phyloP scores from a whole-genome alignment of 2,797 vertebrate species.

The Fringilla coelebs region DNA sequence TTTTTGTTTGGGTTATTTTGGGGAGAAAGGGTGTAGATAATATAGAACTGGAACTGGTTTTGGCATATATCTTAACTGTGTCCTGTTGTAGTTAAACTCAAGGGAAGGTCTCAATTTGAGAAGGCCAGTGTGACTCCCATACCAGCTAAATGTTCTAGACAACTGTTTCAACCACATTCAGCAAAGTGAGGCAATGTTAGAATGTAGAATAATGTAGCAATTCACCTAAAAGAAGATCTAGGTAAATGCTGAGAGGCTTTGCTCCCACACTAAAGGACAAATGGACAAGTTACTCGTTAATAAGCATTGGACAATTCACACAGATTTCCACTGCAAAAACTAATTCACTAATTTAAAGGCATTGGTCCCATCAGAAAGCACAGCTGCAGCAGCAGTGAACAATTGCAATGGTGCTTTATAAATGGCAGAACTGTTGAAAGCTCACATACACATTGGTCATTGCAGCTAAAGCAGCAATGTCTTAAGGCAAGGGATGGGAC shows the following conservation, averaged over 20 bases:
- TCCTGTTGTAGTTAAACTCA: neutral
- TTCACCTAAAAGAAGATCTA: neutral
- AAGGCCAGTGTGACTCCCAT: neutral
- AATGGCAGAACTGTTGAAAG: neutral
- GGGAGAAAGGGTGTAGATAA: neutral
- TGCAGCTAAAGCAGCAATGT: neutral
- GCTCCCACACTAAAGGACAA: neutral
- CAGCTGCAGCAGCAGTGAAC: neutral
- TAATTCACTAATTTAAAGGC: neutral
- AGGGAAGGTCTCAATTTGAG: neutral
- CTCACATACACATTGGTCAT: accelerated
- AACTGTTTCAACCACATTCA: neutral
- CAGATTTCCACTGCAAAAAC: neutral
- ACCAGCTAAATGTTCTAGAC: neutral
- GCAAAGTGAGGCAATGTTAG: neutral
- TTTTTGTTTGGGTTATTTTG: accelerated
- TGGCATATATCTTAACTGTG: neutral
- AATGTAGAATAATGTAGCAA: neutral
- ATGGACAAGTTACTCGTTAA: neutral
- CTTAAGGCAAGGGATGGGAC: neutral
- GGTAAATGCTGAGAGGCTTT: neutral
- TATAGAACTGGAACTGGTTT: neutral
- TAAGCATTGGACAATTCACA: neutral
- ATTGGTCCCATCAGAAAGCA: neutral
- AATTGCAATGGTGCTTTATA: neutral